These are phyloP conservation scores for Calephelis perditalis DNA, from an alignment of 2,888 invertebrate species.

Conservation along the genomic window DNA sequence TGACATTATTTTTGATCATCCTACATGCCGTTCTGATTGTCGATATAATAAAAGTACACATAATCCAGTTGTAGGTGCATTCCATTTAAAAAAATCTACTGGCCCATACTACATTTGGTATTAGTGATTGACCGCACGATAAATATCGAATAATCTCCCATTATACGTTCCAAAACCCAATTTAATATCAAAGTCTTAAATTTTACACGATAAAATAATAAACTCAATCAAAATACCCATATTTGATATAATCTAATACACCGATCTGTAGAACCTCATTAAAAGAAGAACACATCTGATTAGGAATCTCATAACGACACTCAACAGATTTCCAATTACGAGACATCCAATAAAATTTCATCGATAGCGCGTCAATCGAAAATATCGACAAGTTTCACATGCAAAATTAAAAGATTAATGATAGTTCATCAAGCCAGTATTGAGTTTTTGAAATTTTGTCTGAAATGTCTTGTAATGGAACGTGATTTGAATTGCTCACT, in stretches of 20 bases:
- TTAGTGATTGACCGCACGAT: slow-evolving; percentile 6
- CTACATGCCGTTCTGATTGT: neutral
- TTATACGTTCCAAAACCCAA: slow-evolving; percentile 9
- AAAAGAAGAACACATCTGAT: slow-evolving; percentile 14
- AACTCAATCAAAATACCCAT: slow-evolving; percentile 9
- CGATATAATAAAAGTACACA: neutral
- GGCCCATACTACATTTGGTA: neutral
- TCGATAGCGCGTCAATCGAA: neutral
- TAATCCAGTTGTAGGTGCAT: slow-evolving; percentile 5
- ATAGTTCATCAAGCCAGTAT: slow-evolving; percentile 28
- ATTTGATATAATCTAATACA: slow-evolving; percentile 7
- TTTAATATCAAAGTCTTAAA: slow-evolving; percentile 7
- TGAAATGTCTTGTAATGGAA: slow-evolving; percentile 30
- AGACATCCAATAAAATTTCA: slow-evolving; percentile 28
- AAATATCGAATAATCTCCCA: slow-evolving; percentile 2
- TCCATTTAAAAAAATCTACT: neutral
- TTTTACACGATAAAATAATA: slow-evolving; percentile 11
- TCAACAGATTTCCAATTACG: slow-evolving; percentile 26
- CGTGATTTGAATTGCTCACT: slow-evolving; percentile 43
- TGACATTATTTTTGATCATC: slow-evolving; percentile 4
- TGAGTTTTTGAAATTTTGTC: slow-evolving; percentile 28
- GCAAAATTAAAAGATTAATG: slow-evolving; percentile 25
- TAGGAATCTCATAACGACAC: slow-evolving; percentile 3
- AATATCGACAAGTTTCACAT: slow-evolving; percentile 3
- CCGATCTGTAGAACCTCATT: slow-evolving; percentile 21